These are phyloP conservation scores for Chelon labrosus DNA, from an alignment of 2,797 vertebrate genomes.

Conservation along the genomic window DNA sequence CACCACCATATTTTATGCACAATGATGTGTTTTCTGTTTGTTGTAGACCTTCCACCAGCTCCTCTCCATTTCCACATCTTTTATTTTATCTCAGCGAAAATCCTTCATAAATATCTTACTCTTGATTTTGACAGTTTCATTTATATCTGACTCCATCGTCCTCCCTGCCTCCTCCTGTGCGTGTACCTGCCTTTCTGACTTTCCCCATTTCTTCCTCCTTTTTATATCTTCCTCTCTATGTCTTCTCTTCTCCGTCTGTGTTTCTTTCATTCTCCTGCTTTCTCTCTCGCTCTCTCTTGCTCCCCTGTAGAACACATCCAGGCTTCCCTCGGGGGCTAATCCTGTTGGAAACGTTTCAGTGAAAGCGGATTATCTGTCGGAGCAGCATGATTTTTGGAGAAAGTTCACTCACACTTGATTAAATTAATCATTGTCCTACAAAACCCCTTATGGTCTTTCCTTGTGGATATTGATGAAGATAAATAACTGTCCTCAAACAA, in stretches of 20 bases:
- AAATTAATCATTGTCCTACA: conserved; percentile 84
- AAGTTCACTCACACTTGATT: conserved; percentile 86
- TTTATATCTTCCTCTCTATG: conserved; percentile 16
- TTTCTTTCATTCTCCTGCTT: conserved; percentile 19
- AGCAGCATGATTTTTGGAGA: conserved; percentile 81
- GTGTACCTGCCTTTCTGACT: conserved; percentile 15
- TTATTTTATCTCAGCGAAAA: background rate
- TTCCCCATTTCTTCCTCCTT: conserved; percentile 1
- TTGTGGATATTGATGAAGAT: conserved; percentile 78
- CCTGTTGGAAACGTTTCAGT: conserved; percentile 84
- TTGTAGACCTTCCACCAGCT: background rate
- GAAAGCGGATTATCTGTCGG: conserved; percentile 84
- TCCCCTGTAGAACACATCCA: conserved; percentile 70
- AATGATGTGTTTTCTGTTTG: background rate
- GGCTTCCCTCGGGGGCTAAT: conserved; percentile 79
- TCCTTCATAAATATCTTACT: background rate
- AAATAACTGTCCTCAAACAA: conserved; percentile 74
- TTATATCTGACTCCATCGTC: no score
- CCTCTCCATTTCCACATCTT: background rate
- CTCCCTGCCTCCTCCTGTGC: background rate
- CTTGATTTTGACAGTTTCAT: no score
- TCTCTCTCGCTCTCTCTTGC: conserved; percentile 39
- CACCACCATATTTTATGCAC: background rate
- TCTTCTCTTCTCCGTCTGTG: conserved; percentile 12
- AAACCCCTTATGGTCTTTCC: conserved; percentile 74